Percentiles rank a stretch among this genome's conserved stretches.
Evolutionary conservation across 2,797 vertebrate genomes (phyloP).

Genomic region (Morus bassanus): DNA sequence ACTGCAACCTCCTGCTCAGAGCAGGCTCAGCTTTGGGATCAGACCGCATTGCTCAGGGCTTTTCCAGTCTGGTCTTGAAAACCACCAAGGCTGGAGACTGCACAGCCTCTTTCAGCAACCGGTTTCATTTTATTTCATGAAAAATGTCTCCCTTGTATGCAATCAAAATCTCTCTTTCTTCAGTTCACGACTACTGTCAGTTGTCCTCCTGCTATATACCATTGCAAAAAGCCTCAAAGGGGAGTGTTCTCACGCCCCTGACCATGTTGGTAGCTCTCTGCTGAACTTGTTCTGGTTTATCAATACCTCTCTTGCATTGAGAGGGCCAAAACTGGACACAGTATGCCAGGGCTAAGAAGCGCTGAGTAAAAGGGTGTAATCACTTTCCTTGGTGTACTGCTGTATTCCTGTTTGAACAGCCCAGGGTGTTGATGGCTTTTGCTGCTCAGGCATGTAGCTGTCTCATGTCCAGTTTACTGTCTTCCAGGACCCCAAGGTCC

Average conservation of each 20-base stretch:
- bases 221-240: neutral
- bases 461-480: neutral
- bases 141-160: neutral
- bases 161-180: neutral
- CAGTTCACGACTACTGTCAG: neutral
- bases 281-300: neutral
- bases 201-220: neutral
- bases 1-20: neutral
- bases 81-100: neutral
- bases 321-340: neutral
- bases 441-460: neutral
- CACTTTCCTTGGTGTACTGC: neutral
- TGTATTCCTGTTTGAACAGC: neutral
- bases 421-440: neutral
- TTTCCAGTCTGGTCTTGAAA: neutral
- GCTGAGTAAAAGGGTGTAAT: neutral
- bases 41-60: neutral
- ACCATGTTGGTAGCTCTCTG: neutral
- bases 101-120: neutral
- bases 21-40: neutral
- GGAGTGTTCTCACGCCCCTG: neutral
- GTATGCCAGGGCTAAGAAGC: neutral
- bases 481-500: neutral
- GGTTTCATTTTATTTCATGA: neutral
- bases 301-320: accelerated